Conservation (phyloP, 1,140 invertebrate species). For the Aphelinus atriplicis region DNA sequence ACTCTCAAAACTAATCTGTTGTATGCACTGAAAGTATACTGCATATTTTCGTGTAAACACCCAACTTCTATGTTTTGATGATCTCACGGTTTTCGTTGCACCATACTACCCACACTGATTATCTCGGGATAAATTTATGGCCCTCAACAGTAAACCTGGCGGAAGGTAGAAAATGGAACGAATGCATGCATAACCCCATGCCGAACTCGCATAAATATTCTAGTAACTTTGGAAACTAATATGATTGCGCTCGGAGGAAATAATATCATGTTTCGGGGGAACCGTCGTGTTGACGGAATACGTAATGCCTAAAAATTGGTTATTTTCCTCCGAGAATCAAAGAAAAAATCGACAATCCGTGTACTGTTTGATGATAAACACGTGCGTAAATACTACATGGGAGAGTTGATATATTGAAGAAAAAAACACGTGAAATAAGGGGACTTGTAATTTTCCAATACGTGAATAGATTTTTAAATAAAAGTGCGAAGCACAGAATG, state of each 20-base stretch:
- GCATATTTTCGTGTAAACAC: no score
- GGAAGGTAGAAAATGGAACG: slow-evolving; percentile 8
- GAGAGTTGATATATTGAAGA: background rate
- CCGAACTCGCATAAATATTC: slow-evolving; percentile 54
- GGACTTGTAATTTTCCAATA: no score
- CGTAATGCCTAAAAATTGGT: slow-evolving; percentile 6
- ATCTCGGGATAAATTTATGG: slow-evolving; percentile 1
- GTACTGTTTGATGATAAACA: background rate
- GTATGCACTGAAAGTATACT: no score
- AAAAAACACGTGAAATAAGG: background rate
- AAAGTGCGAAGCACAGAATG: no score
- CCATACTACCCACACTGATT: slow-evolving; percentile 5
- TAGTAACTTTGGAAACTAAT: slow-evolving; percentile 56
- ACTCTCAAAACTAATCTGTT: no score
- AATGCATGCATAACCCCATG: slow-evolving; percentile 41
- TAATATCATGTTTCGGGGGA: slow-evolving; percentile 42
- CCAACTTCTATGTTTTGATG: no score
- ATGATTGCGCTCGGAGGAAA: slow-evolving; percentile 50
- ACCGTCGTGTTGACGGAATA: slow-evolving; percentile 11
- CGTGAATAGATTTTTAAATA: no score
- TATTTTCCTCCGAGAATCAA: no score
- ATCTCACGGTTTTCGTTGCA: background rate
- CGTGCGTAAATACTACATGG: background rate
- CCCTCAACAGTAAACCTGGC: slow-evolving; percentile 3
- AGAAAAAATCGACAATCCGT: no score